Evolutionary conservation across 2,113 vertebrate genomes (phyloP).

Genomic region (Prinia subflava): DNA sequence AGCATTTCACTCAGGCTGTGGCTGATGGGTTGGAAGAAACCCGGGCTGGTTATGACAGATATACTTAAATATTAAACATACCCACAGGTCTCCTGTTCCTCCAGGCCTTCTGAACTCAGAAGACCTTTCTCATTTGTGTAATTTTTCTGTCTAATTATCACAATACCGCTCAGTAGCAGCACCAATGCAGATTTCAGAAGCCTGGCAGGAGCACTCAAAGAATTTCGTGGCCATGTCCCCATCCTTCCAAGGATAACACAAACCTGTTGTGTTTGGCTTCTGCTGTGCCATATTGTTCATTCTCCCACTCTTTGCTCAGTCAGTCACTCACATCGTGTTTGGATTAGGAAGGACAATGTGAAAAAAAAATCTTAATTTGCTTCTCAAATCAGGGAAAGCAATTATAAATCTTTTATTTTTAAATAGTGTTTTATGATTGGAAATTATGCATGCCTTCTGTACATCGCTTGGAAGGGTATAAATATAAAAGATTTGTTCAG

Average conservation of each 20-base stretch:
- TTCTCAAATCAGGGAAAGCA: constrained; percentile 34
- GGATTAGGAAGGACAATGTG: not conserved
- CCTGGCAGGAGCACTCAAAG: not conserved
- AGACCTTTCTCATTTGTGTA: not conserved
- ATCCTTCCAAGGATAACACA: not conserved
- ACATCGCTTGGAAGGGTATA: not conserved
- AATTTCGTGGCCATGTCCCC: not conserved
- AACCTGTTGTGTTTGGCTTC: not conserved
- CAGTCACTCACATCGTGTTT: not conserved
- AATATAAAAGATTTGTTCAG: constrained; percentile 36
- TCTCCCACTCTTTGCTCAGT: not conserved
- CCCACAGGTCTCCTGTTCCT: not conserved
- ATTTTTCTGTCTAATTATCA: not conserved
- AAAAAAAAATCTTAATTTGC: not conserved
- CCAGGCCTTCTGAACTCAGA: not conserved
- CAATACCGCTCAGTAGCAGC: not conserved
- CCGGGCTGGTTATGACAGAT: not conserved
- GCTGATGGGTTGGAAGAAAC: not conserved
- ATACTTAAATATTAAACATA: not conserved
- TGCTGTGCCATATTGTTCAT: not conserved
- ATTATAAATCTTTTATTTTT: constrained; percentile 40
- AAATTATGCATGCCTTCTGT: constrained; percentile 55
- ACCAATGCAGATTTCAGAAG: not conserved
- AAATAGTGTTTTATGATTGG: constrained; percentile 41
- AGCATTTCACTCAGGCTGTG: not conserved